These are phyloP conservation scores for Sigmodon hispidus DNA, from an alignment of 2,113 vertebrate species.

Conservation along the genomic window DNA sequence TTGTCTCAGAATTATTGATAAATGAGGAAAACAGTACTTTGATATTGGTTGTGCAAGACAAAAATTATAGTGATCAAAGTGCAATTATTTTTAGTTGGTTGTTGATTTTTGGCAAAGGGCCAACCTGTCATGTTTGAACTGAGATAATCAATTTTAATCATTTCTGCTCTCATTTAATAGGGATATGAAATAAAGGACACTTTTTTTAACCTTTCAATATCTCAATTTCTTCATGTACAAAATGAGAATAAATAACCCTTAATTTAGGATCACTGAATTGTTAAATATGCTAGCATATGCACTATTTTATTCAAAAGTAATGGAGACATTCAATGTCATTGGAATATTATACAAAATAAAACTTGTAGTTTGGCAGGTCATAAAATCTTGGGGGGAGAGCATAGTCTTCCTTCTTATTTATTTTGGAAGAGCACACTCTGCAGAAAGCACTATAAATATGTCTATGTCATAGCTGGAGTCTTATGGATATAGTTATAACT, in stretches of 20 bases:
- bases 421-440: accelerated
- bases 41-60: background rate
- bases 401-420: background rate
- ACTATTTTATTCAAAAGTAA: background rate
- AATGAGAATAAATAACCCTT: background rate
- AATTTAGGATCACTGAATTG: background rate
- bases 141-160: background rate
- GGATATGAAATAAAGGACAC: background rate
- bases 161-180: background rate
- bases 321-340: background rate
- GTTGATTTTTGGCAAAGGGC: background rate
- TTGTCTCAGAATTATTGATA: slow-evolving; percentile 4
- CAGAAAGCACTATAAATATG: background rate
- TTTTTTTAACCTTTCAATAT: background rate
- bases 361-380: background rate
- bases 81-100: background rate
- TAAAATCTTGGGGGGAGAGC: background rate
- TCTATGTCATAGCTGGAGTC: background rate
- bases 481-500: background rate
- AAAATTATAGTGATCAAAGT: background rate
- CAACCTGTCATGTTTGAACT: background rate
- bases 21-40: background rate
- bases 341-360: background rate
- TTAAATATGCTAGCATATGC: background rate
- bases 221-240: background rate